Percentiles rank a stretch among this genome's conserved stretches.
phyloP scores from a whole-genome alignment of 1,140 invertebrate species.

The Colletes latitarsis region DNA sequence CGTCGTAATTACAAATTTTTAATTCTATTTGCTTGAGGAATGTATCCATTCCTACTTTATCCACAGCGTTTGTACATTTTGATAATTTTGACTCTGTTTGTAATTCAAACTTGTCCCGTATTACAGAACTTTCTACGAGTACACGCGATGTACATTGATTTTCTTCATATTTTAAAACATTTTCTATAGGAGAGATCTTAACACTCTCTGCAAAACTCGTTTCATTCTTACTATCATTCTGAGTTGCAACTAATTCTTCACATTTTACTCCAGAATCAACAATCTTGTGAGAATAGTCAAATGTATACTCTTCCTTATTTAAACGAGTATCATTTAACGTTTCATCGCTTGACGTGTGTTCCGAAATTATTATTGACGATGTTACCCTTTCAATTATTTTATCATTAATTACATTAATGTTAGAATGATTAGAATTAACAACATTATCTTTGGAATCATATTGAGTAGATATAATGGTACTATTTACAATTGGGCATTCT shows the following conservation, averaged over 20 bases:
- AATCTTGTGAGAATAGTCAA: background rate
- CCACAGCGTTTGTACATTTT: constrained; percentile 11
- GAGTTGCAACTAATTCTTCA: constrained; percentile 15
- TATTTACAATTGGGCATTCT: constrained; percentile 59
- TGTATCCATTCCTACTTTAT: constrained; percentile 31
- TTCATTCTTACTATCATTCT: constrained; percentile 4
- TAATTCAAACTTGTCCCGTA: constrained; percentile 14
- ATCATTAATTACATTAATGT: constrained; percentile 45
- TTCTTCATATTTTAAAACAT: constrained; percentile 1
- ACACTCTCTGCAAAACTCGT: constrained; percentile 3
- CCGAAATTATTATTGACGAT: constrained; percentile 19
- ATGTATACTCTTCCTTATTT: background rate
- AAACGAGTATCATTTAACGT: constrained; percentile 6
- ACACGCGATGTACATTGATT: background rate
- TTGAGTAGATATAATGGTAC: constrained; percentile 38
- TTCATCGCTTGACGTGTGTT: background rate
- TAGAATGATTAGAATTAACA: constrained; percentile 51
- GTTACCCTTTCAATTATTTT: constrained; percentile 23
- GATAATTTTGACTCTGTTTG: constrained; percentile 40
- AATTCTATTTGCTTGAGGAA: constrained; percentile 46
- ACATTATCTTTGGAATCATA: constrained; percentile 51
- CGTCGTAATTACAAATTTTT: constrained; percentile 44
- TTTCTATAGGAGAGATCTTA: background rate
- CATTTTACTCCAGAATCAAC: background rate
- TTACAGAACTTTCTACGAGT: constrained; percentile 18